Base-by-base conservation (phyloP, 2,113 vertebrate species). In the Herpetotheres cachinnans region DNA sequence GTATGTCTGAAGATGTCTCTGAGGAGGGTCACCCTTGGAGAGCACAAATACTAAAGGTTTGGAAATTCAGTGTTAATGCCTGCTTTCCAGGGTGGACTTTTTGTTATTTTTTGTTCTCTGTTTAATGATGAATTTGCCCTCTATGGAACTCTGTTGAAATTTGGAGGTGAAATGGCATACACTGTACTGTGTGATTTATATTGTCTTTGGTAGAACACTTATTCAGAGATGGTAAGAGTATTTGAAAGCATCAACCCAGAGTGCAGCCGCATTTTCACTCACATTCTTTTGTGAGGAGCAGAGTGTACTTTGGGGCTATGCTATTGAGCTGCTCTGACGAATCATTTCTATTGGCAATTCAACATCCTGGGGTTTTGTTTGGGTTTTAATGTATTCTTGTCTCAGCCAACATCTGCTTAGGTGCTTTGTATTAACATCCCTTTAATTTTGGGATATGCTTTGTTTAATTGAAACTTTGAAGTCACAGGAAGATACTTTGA, bases 371-470 rank as follows among this genome's bases (percentile, higher is more conserved):
- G 32, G 47, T 59, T 55, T 65, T 91, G 17, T 85, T 92, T 90
- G 79, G 50, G 13, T 70, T 85, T 67, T 38, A 22, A 55, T 17
- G 47, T 78, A 29, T 78, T 69, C 65, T 61, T 52, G 16, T 89
- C 72, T 50, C 50, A 49, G 49, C 56, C 34, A 77, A 2, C 19
- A 65, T 66, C 59, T 96, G 88, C 90, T 72, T 50, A 66, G 4
- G 74, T 69, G 92, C 86, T 90, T 90, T n/a, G 36, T 61, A 32
- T 82, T 84, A 84, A 20, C 69, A 74, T 86, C 65, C 54, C 69
- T 93, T 95, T 92, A 88, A 89, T 95, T 93, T 29, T 17, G 90
- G 95, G 88, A 58, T 54, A 49, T 24, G 44, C 83, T 93, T 91
- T 78, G 77, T 77, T 74, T 90, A 81, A 91, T 69, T 86, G 83